Conservation (phyloP, 2,113 vertebrate species). For the Pheucticus melanocephalus region DNA sequence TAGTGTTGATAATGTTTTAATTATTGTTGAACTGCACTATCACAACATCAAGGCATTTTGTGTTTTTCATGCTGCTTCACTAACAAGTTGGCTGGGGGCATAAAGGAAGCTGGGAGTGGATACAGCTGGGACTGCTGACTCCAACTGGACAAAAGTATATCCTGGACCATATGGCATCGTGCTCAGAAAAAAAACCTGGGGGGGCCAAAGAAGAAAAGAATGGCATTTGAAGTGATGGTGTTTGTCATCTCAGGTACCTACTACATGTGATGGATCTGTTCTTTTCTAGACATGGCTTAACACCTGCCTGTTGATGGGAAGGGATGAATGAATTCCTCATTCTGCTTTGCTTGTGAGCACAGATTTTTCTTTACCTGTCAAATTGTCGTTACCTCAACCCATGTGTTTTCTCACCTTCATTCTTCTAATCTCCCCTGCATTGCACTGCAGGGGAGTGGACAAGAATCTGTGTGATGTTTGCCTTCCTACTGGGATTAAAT, state of each 20-base stretch:
- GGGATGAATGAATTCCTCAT: not conserved
- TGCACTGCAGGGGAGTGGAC: not conserved
- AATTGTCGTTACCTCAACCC: not conserved
- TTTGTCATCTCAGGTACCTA: not conserved
- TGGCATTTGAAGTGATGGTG: not conserved
- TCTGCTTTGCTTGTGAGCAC: not conserved
- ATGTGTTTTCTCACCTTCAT: not conserved
- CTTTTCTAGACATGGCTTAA: not conserved
- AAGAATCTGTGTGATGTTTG: not conserved
- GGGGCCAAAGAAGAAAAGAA: not conserved
- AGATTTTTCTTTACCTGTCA: not conserved
- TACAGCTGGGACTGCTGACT: not conserved
- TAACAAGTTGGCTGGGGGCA: not conserved
- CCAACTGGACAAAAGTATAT: not conserved
- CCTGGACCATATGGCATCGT: not conserved
- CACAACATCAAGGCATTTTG: not conserved
- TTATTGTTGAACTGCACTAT: not conserved
- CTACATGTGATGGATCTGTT: not conserved
- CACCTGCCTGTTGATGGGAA: not conserved
- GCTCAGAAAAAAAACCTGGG: not conserved
- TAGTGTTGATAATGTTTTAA: not conserved
- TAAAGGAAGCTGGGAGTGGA: not conserved
- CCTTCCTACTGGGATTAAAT: not conserved
- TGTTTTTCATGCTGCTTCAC: not conserved
- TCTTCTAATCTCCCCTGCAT: not conserved